Conservation (phyloP, 2,113 vertebrate genomes). For the Rhegmatorhina hoffmannsi region DNA sequence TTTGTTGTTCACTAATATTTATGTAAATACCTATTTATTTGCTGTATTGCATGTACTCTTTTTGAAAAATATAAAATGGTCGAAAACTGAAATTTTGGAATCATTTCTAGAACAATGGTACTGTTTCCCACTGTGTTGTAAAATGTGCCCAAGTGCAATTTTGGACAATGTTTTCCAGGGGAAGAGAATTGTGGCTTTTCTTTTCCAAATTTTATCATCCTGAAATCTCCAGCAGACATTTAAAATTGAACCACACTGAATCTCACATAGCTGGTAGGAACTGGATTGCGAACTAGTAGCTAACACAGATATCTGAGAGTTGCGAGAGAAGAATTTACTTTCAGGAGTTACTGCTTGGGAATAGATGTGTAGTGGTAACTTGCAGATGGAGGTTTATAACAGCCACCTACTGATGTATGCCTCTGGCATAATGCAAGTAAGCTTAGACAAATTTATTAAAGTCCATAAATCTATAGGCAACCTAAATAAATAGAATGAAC, state of each 20-base stretch:
- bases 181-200: not conserved
- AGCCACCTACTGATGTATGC: not conserved
- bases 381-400: not conserved
- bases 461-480: not conserved
- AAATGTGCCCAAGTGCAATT: not conserved
- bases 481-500: not conserved
- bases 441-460: not conserved
- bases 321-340: not conserved
- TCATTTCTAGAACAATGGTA: not conserved
- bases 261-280: not conserved
- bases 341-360: not conserved
- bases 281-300: not conserved
- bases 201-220: not conserved
- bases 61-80: not conserved
- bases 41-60: not conserved
- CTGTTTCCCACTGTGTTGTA: not conserved
- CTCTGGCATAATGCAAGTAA: not conserved
- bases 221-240: conserved; percentile 7
- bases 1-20: conserved; percentile 62
- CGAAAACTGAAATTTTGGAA: not conserved
- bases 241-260: not conserved
- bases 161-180: not conserved
- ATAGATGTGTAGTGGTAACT: not conserved
- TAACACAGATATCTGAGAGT: not conserved
- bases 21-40: conserved; percentile 2